Base-by-base conservation (phyloP, 2,797 vertebrate species). In the Ibycter americanus region DNA sequence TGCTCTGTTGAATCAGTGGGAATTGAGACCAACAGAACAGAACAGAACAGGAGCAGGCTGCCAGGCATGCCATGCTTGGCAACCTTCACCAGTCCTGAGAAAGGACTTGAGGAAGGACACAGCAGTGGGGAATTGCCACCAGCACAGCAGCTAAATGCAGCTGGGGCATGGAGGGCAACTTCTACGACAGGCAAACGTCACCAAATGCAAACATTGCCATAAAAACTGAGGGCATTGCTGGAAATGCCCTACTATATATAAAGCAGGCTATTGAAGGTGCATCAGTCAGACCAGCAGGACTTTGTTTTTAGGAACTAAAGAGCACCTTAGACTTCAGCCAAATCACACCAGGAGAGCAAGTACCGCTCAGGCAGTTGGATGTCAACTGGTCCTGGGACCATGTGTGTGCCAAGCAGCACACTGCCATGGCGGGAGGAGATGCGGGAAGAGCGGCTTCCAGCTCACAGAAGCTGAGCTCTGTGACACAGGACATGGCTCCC, bases 341-440 rank as follows among this genome's bases (percentile, higher is more conserved):
- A 32, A 56, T 40, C 49, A 66, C 14, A 58, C 21, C 5, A 4
- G 21, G 40, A 62, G 9, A 73, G 40, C 46, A 58, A 61, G 49
- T 31, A 58, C 12, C 0, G 0, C 0, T 0, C 46, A 73, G 56
- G 51, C 34, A 7, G 1, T 9, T 2, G 3, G 62, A 36, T 49
- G 44, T 47, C 56, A 73, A 7, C 26, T 0, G 0, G 32, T 32
- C n/a, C 32, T 11, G 61, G 25, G 67, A 86, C n/a, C 52, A 58
- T 2, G 0, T 0, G 20, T 0, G 0, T 42, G 58, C 1, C 4
- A 36, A 59, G 44, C 18, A 72, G 36, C 54, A 32, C 23, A 16
- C 20, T n/a, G 47, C 42, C 42, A 2, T 4, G 77, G 46, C 1
- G 3, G 8, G 12, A 22, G 6, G 15, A 62, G 34, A 66, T 0